Evolutionary conservation across 2,888 invertebrate species (phyloP).

Genomic region (Thymelicus acteon): DNA sequence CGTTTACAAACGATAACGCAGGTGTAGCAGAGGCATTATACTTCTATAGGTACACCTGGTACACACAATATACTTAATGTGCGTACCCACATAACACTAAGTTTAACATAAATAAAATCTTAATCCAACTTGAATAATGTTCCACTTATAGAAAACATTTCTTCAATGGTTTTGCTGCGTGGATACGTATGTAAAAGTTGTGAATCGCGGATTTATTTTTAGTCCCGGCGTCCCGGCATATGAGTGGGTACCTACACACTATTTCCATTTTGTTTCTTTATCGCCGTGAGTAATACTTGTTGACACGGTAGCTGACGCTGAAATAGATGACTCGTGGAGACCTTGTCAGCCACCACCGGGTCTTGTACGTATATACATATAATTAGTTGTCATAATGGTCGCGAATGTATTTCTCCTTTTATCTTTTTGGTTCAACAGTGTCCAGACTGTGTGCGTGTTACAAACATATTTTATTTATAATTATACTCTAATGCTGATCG

Average conservation of each 20-base stretch:
- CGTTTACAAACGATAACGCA: too few species aligned
- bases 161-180: constrained; percentile 17
- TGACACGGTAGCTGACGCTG: constrained; percentile 26
- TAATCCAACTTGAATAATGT: too few species aligned
- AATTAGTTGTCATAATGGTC: constrained; percentile 4
- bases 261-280: constrained; percentile 33
- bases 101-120: too few species aligned
- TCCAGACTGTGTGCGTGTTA: not conserved
- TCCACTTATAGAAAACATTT: not conserved
- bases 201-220: constrained; percentile 31
- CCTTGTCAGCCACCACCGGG: constrained; percentile 19
- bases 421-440: constrained; percentile 3
- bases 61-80: too few species aligned
- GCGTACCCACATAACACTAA: too few species aligned
- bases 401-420: constrained; percentile 1
- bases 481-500: not conserved
- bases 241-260: constrained; percentile 26
- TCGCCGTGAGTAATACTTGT: constrained; percentile 29
- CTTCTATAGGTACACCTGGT: too few species aligned
- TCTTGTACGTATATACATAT: constrained; percentile 21
- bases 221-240: constrained; percentile 11
- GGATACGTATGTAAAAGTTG: constrained; percentile 6
- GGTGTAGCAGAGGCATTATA: too few species aligned
- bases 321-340: constrained; percentile 28
- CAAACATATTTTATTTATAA: not conserved